Conservation (phyloP, 2,797 vertebrate genomes). For the Ceyx erithaca region DNA sequence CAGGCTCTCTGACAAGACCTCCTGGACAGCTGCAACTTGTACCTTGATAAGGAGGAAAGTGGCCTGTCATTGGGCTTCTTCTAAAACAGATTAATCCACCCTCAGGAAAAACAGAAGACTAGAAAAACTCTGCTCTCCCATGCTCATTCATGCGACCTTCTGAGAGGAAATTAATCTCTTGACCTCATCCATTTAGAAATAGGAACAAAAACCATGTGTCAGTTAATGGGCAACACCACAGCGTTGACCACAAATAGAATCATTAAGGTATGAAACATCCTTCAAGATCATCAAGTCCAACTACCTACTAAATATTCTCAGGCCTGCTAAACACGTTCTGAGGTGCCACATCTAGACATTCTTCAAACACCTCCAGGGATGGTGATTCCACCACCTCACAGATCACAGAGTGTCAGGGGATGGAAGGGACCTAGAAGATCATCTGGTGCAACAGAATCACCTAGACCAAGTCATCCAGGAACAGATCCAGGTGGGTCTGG, state of each 20-base stretch:
- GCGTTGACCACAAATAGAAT: background rate
- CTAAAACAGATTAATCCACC: background rate
- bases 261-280: no score
- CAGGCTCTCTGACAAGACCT: background rate
- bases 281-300: no score
- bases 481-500: no score
- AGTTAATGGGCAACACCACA: background rate
- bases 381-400: no score
- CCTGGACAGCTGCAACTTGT: background rate
- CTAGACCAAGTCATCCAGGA: no score
- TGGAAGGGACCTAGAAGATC: no score
- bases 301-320: no score
- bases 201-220: background rate
- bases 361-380: no score
- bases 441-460: no score
- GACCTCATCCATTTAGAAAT: background rate
- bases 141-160: background rate
- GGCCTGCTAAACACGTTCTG: no score
- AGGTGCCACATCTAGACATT: no score
- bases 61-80: background rate
- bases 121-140: background rate
- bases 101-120: background rate
- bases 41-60: background rate
- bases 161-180: background rate
- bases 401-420: no score